Evolutionary conservation across 2,113 vertebrate species (phyloP).

Genomic region (Neotragus pygmaeus): DNA sequence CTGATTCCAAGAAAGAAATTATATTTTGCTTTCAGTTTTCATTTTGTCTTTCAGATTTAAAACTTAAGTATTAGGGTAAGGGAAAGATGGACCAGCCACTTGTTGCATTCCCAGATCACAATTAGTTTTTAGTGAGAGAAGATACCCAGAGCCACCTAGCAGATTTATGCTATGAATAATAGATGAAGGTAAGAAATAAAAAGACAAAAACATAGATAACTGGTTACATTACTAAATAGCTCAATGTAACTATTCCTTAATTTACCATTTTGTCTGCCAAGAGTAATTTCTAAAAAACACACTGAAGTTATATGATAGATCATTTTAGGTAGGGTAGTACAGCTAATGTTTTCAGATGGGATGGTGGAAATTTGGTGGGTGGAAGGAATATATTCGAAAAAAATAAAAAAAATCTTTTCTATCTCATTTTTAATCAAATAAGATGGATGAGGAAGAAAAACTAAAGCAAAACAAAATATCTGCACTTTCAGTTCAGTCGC

Average conservation of each 20-base stretch:
- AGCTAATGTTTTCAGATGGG: neutral
- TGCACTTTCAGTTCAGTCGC: neutral
- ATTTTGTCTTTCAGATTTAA: neutral
- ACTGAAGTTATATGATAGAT: neutral
- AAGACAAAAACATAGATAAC: neutral
- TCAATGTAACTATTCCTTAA: neutral
- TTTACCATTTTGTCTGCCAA: neutral
- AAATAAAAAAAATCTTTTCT: neutral
- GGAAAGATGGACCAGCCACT: neutral
- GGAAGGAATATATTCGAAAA: neutral
- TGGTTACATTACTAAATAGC: neutral
- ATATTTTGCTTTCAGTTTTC: neutral
- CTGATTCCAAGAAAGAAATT: neutral
- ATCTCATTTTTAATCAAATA: neutral
- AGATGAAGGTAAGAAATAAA: neutral
- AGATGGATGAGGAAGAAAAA: neutral
- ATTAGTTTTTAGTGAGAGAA: neutral
- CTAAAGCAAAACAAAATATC: neutral
- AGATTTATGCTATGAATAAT: neutral
- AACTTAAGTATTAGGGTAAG: neutral
- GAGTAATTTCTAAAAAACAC: neutral
- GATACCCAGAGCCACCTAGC: neutral
- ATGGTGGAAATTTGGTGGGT: neutral
- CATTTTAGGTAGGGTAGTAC: neutral
- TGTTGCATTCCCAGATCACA: neutral